These are phyloP conservation scores for Diarsia dahlii DNA, from an alignment of 2,888 invertebrate genomes.

Conservation along the genomic window DNA sequence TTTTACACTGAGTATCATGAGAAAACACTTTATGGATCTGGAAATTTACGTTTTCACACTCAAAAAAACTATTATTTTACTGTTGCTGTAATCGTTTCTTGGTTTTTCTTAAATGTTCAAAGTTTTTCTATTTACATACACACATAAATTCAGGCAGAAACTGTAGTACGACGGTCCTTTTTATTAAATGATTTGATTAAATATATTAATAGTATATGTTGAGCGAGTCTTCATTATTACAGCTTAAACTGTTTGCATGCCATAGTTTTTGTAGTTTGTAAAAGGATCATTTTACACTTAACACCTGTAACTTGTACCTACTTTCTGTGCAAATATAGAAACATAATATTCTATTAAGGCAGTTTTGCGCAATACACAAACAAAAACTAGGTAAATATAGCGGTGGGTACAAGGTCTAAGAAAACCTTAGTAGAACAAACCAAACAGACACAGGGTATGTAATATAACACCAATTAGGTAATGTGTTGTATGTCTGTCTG, in stretches of 20 bases:
- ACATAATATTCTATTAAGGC: background rate
- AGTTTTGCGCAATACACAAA: background rate
- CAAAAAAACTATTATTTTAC: background rate
- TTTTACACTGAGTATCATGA: background rate
- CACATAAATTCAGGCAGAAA: background rate
- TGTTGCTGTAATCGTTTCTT: background rate
- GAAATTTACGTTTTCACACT: background rate
- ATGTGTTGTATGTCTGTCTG: conserved; percentile 1
- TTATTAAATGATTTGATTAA: too few relatives aligned
- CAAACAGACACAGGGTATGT: background rate
- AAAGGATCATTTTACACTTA: too few relatives aligned
- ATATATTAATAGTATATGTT: too few relatives aligned
- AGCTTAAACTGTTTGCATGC: too few relatives aligned
- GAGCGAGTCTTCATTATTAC: too few relatives aligned
- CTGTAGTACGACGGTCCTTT: background rate
- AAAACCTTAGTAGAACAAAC: background rate
- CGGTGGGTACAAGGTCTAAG: background rate
- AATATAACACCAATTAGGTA: conserved; percentile 1
- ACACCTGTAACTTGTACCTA: too few relatives aligned
- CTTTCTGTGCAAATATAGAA: too few relatives aligned
- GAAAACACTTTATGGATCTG: background rate
- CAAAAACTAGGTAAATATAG: background rate
- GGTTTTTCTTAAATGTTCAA: background rate
- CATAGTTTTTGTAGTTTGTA: too few relatives aligned
- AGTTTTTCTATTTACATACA: background rate